Evolutionary conservation across 2,797 vertebrate genomes (phyloP).

Genomic region (Sebastiscus tertius): DNA sequence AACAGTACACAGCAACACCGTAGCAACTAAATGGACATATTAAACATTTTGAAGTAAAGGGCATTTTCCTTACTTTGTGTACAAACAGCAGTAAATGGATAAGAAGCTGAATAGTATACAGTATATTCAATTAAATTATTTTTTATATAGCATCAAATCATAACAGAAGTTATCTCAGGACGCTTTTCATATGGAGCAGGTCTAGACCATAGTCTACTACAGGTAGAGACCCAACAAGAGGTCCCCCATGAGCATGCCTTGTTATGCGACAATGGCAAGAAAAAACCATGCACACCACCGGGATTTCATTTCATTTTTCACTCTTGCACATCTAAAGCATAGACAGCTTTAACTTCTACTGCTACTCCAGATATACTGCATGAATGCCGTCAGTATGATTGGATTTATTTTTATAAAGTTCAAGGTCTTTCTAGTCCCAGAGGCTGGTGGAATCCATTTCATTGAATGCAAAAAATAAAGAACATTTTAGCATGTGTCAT

Average conservation of each 20-base stretch:
- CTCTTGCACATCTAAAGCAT: neutral
- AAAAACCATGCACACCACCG: neutral
- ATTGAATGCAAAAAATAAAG: neutral
- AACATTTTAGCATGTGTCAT: neutral
- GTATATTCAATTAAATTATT: too few relatives aligned
- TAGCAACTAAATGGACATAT: neutral
- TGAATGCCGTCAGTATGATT: neutral
- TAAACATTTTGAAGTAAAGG: neutral
- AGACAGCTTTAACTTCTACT: neutral
- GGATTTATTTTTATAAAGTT: slow-evolving; percentile 1
- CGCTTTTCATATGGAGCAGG: too few relatives aligned
- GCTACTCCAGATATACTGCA: neutral
- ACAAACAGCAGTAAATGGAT: neutral
- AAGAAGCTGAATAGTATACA: neutral
- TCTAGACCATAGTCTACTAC: too few relatives aligned
- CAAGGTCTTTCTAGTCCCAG: neutral
- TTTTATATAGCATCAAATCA: too few relatives aligned
- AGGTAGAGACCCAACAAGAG: too few relatives aligned
- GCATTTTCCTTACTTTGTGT: neutral
- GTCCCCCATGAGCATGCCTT: too few relatives aligned
- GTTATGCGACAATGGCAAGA: too few relatives aligned
- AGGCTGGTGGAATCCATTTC: neutral
- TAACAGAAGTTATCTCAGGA: too few relatives aligned
- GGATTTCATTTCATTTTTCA: neutral
- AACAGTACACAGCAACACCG: neutral